phyloP scores from a whole-genome alignment of 2,113 vertebrate genomes.

The Cathartes aura region DNA sequence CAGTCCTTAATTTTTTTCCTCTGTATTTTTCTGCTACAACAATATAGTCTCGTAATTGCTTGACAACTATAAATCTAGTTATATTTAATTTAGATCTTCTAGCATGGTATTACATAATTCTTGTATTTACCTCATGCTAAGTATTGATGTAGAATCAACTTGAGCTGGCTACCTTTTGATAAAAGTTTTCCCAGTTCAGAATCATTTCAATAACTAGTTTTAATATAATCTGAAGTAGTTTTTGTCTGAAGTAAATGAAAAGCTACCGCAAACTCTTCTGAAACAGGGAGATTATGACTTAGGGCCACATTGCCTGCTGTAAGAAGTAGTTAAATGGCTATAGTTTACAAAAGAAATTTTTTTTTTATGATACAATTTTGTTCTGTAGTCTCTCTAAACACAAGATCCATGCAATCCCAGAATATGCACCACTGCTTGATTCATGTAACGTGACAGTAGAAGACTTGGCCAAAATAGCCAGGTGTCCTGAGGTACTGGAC shows the following conservation, averaged over 20 bases:
- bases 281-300: conserved; percentile 41
- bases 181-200: neutral
- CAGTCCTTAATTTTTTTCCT: neutral
- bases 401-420: conserved; percentile 78
- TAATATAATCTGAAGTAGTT: neutral
- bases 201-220: neutral
- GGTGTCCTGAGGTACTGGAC: conserved; percentile 50
- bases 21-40: neutral
- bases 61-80: neutral
- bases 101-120: neutral
- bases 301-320: conserved; percentile 60
- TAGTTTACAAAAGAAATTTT: neutral
- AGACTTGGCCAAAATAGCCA: conserved; percentile 79
- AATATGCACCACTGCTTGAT: conserved; percentile 81
- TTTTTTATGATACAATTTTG: neutral
- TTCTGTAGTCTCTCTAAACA: conserved; percentile 62
- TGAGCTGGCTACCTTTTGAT: neutral
- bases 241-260: neutral
- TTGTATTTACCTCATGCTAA: neutral
- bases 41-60: neutral
- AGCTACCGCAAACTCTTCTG: neutral
- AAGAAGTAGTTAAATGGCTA: neutral
- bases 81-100: neutral
- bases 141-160: neutral
- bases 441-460: conserved; percentile 83